Percentiles rank a stretch among this genome's conserved stretches.
Conservation (phyloP, 2,888 invertebrate genomes). For the Actias luna region DNA sequence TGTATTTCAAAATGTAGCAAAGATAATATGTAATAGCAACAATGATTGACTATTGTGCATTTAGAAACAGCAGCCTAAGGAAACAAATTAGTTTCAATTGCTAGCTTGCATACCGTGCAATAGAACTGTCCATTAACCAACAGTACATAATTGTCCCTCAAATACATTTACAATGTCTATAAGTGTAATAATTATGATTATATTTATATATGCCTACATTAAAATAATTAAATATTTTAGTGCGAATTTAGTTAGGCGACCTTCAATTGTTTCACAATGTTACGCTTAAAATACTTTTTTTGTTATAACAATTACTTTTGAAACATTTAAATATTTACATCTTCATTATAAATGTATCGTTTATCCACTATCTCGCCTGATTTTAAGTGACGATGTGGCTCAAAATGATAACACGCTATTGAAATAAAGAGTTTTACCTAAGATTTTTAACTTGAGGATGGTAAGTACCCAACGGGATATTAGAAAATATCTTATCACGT, state of each 20-base stretch:
- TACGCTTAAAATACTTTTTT: background rate
- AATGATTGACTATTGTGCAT: slow-evolving; percentile 36
- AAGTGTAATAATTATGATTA: background rate
- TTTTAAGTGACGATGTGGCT: too few species aligned
- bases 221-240: background rate
- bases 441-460: too few species aligned
- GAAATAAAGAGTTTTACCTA: too few species aligned
- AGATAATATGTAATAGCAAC: slow-evolving; percentile 32
- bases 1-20: slow-evolving; percentile 20
- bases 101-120: slow-evolving; percentile 23
- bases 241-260: background rate
- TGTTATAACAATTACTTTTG: too few species aligned
- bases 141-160: slow-evolving; percentile 29
- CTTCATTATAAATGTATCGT: too few species aligned
- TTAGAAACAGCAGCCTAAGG: slow-evolving; percentile 31
- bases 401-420: too few species aligned
- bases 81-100: slow-evolving; percentile 32
- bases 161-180: background rate
- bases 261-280: background rate
- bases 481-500: too few species aligned
- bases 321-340: too few species aligned
- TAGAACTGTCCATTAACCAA: slow-evolving; percentile 46
- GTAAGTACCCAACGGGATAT: too few species aligned
- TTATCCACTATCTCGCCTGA: too few species aligned
- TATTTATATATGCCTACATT: background rate